These are phyloP conservation scores for Drosophila varians DNA, from an alignment of 1,140 invertebrate species.

Conservation along the genomic window DNA sequence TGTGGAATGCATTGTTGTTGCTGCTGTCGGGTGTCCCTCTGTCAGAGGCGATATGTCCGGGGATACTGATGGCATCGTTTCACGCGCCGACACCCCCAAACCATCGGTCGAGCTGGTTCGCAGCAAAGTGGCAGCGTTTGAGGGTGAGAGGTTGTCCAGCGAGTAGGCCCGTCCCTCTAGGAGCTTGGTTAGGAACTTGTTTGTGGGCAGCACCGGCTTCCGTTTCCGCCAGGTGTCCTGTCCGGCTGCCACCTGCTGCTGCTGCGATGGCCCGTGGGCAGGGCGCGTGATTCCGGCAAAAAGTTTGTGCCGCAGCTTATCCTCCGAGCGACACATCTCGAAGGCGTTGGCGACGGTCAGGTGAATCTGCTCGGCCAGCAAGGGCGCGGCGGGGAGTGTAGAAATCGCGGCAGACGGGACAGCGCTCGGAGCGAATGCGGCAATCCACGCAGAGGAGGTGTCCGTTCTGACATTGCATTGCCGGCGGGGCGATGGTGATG, in stretches of 20 bases:
- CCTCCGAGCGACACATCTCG: constrained; percentile 69
- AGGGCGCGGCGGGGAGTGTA: constrained; percentile 66
- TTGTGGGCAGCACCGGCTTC: constrained; percentile 56
- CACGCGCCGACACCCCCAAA: constrained; percentile 19
- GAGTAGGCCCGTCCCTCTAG: constrained; percentile 81
- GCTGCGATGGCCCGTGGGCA: background rate
- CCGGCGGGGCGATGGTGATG: constrained; percentile 86
- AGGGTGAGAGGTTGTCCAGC: constrained; percentile 78
- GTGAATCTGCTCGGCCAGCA: constrained; percentile 83
- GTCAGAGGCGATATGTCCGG: constrained; percentile 5
- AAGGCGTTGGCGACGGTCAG: constrained; percentile 84
- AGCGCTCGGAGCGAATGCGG: constrained; percentile 85
- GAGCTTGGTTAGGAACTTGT: constrained; percentile 84
- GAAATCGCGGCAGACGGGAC: constrained; percentile 86
- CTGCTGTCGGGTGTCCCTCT: background rate
- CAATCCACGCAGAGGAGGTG: constrained; percentile 87
- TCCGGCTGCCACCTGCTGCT: constrained; percentile 1
- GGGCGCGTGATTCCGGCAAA: constrained; percentile 60
- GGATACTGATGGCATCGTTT: constrained; percentile 5
- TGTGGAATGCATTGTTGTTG: constrained; percentile 10
- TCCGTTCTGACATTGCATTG: constrained; percentile 88
- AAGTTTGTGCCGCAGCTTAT: constrained; percentile 71
- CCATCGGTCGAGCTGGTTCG: constrained; percentile 24
- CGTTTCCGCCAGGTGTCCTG: constrained; percentile 62
- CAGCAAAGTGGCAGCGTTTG: constrained; percentile 50